phyloP scores from a whole-genome alignment of 2,797 vertebrate species.

The Stomatorhinus walkeri region DNA sequence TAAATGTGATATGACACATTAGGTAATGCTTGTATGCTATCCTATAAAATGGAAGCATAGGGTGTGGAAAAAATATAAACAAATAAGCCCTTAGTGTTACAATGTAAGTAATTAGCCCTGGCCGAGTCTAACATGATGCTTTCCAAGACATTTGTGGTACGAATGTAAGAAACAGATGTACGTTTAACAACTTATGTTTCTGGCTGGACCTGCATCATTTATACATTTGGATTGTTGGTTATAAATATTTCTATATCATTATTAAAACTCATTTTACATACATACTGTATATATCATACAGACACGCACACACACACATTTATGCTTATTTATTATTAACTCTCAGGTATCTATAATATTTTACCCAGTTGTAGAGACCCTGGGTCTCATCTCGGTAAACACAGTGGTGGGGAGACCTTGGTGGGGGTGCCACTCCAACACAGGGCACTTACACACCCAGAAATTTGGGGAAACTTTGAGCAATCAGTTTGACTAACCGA shows the following conservation, averaged over 20 bases:
- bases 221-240: not conserved
- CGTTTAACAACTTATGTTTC: not conserved
- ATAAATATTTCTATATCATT: not conserved
- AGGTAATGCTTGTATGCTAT: conserved; percentile 32
- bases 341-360: not conserved
- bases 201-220: not conserved
- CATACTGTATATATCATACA: not conserved
- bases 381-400: not conserved
- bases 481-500: not conserved
- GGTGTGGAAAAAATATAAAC: conserved; percentile 42
- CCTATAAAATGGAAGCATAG: conserved; percentile 40
- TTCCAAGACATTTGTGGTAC: not conserved
- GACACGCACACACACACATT: not conserved
- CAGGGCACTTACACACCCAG: not conserved
- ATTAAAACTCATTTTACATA: not conserved
- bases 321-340: not conserved
- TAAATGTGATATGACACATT: not conserved
- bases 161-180: conserved; percentile 9
- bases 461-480: not conserved
- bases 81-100: conserved; percentile 29
- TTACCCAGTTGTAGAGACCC: not conserved
- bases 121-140: not conserved
- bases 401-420: not conserved
- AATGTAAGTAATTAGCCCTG: not conserved
- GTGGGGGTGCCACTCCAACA: not conserved